These are phyloP conservation scores for Anoplolepis gracilipes DNA, from an alignment of 1,140 invertebrate genomes.

Conservation along the genomic window DNA sequence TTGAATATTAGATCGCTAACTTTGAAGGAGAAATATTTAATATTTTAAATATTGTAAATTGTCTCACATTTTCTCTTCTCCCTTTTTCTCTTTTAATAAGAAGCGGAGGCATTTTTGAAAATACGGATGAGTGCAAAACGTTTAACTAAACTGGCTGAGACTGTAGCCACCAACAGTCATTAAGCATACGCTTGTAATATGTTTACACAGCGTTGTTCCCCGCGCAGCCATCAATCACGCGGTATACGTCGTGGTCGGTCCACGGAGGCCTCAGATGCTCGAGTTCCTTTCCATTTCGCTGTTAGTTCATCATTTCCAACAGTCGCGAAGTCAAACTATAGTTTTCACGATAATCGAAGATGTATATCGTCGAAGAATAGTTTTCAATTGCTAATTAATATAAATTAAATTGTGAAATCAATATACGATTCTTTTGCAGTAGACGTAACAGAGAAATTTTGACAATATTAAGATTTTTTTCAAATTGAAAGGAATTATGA, in stretches of 20 bases:
- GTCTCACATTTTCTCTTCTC: neutral
- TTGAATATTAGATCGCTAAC: neutral
- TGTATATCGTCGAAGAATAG: neutral
- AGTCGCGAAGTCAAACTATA: conserved; percentile 57
- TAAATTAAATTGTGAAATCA: neutral
- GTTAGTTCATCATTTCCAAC: conserved; percentile 73
- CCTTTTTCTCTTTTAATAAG: neutral
- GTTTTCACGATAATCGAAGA: conserved; percentile 5
- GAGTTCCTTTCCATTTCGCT: conserved; percentile 60
- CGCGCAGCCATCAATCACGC: conserved; percentile 83
- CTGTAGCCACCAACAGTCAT: conserved; percentile 75
- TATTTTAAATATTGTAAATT: neutral
- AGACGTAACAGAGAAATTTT: neutral
- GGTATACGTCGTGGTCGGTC: conserved; percentile 72
- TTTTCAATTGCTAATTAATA: conserved; percentile 10
- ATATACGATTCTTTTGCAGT: too few species aligned
- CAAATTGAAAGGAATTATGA: neutral
- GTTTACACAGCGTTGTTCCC: conserved; percentile 82
- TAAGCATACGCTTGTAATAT: conserved; percentile 82
- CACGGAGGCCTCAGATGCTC: conserved; percentile 49
- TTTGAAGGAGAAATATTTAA: neutral
- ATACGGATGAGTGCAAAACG: conserved; percentile 48
- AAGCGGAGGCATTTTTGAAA: conserved; percentile 9
- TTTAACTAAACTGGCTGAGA: conserved; percentile 30
- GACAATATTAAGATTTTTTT: neutral